These are phyloP conservation scores for Nomada ruficornis DNA, from an alignment of 2,888 invertebrate genomes.

Conservation along the genomic window DNA sequence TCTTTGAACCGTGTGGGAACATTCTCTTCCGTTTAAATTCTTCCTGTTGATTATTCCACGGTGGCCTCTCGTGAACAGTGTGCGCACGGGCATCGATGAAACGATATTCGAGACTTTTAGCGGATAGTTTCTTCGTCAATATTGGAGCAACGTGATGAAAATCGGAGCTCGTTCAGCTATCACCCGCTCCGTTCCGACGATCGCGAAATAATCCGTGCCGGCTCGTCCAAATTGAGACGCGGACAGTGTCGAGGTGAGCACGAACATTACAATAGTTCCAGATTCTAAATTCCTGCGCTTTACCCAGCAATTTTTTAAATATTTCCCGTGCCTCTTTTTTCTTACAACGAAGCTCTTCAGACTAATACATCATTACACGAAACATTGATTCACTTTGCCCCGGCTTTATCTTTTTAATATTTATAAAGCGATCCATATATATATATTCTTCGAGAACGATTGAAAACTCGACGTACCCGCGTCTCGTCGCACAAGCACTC, in stretches of 20 bases:
- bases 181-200: slow-evolving; percentile 1
- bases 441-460: too few relatives aligned
- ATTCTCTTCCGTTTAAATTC: neutral
- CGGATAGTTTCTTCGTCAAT: slow-evolving; percentile 18
- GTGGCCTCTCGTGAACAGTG: neutral
- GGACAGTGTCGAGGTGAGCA: slow-evolving; percentile 17
- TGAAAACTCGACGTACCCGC: neutral
- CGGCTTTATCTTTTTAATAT: too few relatives aligned
- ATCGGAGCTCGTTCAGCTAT: neutral
- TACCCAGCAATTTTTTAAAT: too few relatives aligned
- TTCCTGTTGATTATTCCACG: neutral
- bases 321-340: too few relatives aligned
- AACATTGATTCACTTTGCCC: too few relatives aligned
- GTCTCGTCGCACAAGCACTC: neutral
- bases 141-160: slow-evolving; percentile 39
- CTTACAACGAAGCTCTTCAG: too few relatives aligned
- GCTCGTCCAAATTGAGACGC: slow-evolving; percentile 1
- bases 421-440: too few relatives aligned
- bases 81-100: slow-evolving; percentile 38
- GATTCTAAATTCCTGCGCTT: too few relatives aligned
- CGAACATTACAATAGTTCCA: too few relatives aligned
- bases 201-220: slow-evolving; percentile 22
- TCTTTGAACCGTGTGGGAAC: slow-evolving; percentile 4
- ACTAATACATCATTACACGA: too few relatives aligned
- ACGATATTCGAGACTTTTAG: slow-evolving; percentile 6